Evolutionary conservation across 2,113 vertebrate species (phyloP), one percentile per base, ranked within the genome.

Genomic region (Andinoacara biseriatus): DNA sequence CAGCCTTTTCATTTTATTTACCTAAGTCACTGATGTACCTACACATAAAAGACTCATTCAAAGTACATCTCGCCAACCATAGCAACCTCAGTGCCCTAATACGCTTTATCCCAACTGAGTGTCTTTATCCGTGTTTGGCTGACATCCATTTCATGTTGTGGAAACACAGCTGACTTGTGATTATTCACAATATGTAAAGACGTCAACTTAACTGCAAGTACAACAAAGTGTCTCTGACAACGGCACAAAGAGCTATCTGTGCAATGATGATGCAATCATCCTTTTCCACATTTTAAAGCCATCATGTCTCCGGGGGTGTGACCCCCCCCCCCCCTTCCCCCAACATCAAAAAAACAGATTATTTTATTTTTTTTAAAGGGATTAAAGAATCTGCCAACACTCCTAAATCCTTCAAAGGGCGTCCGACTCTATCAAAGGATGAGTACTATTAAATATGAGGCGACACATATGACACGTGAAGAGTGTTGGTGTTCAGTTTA

Each of bases 331-430:
- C 46, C 17, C 24, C n/a, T n/a, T n/a, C n/a, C 9, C 63, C 38
- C 38, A 38, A 40, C 18, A 58, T 40, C 63, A 80, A 78, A 72
- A 26, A 86, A 86, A 86, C 74, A 77, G 78, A 91, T 93, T 83
- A 90, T 87, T 89, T 89, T 58, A 92, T 88, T 90, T 93, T 40
- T 40, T 38, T 29, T n/a, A 89, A 93, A 35, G 49, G 88, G 86
- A 94, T 94, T 93, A 91, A 88, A 90, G 85, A 81, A 65, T 80
- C 72, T 77, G 77, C 80, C 59, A 60, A 91, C 85, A 78, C 82
- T 74, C 89, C 26, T 83, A 90, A 93, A 90, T 80, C 88, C 90
- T 83, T 89, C 84, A 89, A 89, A 93, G 86, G 81, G 57, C 17
- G 15, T 80, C 85, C 31, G 35, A 79, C 80, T 78, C 56, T 57